Evolutionary conservation across 1,140 invertebrate species (phyloP).

Genomic region (Himalopsyche phryganea): DNA sequence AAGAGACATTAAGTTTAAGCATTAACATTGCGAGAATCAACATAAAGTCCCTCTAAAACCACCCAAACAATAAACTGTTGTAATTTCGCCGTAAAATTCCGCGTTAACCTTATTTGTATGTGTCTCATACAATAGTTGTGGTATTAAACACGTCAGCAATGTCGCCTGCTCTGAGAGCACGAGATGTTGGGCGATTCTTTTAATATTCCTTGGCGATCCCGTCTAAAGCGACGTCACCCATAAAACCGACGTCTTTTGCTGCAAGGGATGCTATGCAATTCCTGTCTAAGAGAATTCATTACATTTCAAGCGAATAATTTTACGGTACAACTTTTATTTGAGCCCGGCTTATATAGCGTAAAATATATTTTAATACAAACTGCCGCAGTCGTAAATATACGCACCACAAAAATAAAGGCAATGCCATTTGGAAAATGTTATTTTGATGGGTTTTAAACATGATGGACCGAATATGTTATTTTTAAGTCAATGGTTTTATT

Average conservation of each 20-base stretch:
- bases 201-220: not conserved
- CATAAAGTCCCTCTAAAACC: too few species aligned
- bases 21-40: too few species aligned
- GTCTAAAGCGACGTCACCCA: not conserved
- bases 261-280: not conserved
- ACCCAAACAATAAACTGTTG: too few species aligned
- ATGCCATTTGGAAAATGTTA: not conserved
- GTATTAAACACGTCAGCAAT: too few species aligned
- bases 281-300: constrained; percentile 13
- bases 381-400: constrained; percentile 8
- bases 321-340: constrained; percentile 21
- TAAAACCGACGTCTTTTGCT: constrained; percentile 5
- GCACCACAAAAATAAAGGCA: constrained; percentile 5
- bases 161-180: too few species aligned
- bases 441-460: not conserved
- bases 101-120: too few species aligned
- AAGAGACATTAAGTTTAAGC: too few species aligned
- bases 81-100: too few species aligned
- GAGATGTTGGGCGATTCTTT: too few species aligned
- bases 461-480: too few species aligned
- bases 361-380: constrained; percentile 16
- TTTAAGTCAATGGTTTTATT: too few species aligned
- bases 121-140: too few species aligned
- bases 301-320: constrained; percentile 22
- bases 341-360: constrained; percentile 13